These are phyloP conservation scores for Patella caerulea DNA, from an alignment of 2,888 invertebrate species.

Conservation along the genomic window DNA sequence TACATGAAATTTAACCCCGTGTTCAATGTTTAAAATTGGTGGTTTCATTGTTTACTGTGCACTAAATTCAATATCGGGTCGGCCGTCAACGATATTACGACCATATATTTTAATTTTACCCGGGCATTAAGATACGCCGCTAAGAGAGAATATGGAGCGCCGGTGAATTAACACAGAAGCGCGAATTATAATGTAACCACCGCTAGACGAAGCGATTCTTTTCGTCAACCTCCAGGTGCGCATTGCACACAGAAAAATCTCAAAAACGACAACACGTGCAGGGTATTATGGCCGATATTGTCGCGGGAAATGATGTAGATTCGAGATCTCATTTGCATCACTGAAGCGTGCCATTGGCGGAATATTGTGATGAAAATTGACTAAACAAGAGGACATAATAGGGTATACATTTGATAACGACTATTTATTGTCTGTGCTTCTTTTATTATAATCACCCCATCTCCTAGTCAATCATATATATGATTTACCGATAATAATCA, in stretches of 20 bases:
- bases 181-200: too few species aligned
- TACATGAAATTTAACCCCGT: too few species aligned
- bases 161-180: too few species aligned
- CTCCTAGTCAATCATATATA: constrained; percentile 1
- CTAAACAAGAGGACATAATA: not conserved
- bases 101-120: too few species aligned
- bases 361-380: not conserved
- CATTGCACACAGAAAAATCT: not conserved
- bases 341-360: not conserved
- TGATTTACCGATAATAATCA: constrained; percentile 2
- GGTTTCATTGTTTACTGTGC: too few species aligned
- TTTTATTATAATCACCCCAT: not conserved
- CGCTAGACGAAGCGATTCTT: too few species aligned
- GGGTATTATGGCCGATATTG: not conserved
- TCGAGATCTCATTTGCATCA: constrained; percentile 8
- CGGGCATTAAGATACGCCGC: too few species aligned
- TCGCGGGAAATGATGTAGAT: constrained; percentile 1
- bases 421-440: not conserved
- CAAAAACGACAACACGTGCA: constrained; percentile 2
- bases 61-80: too few species aligned
- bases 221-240: not conserved
- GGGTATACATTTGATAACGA: constrained; percentile 1
- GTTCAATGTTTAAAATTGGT: too few species aligned
- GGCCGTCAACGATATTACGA: too few species aligned
- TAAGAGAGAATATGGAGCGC: too few species aligned